These are phyloP conservation scores for Apodemia duryi DNA, from an alignment of 2,888 invertebrate genomes.

Conservation along the genomic window DNA sequence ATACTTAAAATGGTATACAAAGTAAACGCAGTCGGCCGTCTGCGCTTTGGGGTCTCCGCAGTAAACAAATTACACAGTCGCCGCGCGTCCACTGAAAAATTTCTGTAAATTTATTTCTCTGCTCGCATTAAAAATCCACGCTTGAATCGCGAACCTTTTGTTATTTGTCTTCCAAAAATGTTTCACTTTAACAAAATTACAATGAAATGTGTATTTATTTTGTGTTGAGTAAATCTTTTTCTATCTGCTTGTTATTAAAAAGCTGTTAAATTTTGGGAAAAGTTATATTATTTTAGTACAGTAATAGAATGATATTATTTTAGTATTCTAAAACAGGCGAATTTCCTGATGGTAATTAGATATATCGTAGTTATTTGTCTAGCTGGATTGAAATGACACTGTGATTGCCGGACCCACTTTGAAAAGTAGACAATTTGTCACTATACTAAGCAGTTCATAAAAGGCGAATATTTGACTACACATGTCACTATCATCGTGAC, in stretches of 20 bases:
- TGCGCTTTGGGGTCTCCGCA: conserved; percentile 16
- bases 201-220: conserved; percentile 3
- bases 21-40: background rate
- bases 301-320: no score
- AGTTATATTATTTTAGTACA: no score
- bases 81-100: conserved; percentile 57
- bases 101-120: conserved; percentile 60
- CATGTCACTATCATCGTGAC: no score
- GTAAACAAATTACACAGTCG: conserved; percentile 58
- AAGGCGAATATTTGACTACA: no score
- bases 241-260: background rate
- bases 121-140: conserved; percentile 49
- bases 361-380: no score
- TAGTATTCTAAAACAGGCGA: no score
- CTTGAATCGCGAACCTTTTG: conserved; percentile 40
- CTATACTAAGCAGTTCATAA: no score
- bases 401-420: no score
- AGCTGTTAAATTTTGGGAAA: background rate
- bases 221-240: conserved; percentile 3
- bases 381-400: no score
- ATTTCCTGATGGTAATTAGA: no score
- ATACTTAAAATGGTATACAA: background rate
- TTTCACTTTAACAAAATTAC: conserved; percentile 15
- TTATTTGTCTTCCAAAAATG: conserved; percentile 40
- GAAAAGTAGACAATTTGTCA: no score